Evolutionary conservation across 2,113 vertebrate species (phyloP), one percentile per base, ranked within the genome.

Genomic region (Mastomys natalensis): DNA sequence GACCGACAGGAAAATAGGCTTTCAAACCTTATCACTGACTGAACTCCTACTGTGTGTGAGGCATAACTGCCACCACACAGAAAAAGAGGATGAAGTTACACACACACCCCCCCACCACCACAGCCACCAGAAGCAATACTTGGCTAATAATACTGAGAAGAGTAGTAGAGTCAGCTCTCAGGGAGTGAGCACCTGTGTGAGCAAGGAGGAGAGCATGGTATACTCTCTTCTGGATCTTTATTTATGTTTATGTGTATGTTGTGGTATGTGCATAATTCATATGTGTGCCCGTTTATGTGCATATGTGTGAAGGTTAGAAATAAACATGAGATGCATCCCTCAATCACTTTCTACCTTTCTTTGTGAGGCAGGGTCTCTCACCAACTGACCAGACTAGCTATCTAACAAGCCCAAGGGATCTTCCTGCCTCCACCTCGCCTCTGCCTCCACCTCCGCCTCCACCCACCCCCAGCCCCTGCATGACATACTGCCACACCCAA

Each of bases 31-130:
- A 4, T 43, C 3, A 0, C 70, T 60, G 58, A 60, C 37, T 77
- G 40, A 94, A 94, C 53, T 78, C 91, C 78, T 85, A 68, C 89
- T 91, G 11, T 21, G 45, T 48, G 84, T 37, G 77, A 89, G 34
- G 24, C 53, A 26, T 16, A 7, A 53, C 21, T 64, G 73, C 55
- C 78, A 76, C 62, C 78, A 76, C 48, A 55, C 6, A 51, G 0
- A 0, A 13, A 7, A 53, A 74, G 62, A 90, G 64, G 80, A 66
- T 4, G 15, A 45, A 60, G 70, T 51, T 40, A 48, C 0, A 0
- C 6, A 1, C 19, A 5, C 58, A 10, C 17, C 58, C 78, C 51
- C 29, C 19, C 51, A 31, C 37, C 11, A 5, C 26, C 3, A 3
- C 12, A 66, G 13, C 19, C 43, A 3, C 84, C 51, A 45, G 37